Base-by-base conservation (phyloP, 1,140 invertebrate species). In the Atta cephalotes region DNA sequence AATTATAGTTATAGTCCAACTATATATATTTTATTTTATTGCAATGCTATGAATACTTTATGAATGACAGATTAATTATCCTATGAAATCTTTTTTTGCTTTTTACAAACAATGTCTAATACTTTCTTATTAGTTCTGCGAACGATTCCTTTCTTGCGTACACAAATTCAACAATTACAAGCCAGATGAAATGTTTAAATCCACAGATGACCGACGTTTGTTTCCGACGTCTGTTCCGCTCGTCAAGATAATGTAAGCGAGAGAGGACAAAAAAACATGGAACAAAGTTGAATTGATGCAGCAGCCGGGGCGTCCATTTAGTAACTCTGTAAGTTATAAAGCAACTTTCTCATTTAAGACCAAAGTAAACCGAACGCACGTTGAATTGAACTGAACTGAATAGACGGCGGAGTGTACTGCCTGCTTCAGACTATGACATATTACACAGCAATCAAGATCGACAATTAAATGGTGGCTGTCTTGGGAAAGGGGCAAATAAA, bases 271-370 rank as follows among this genome's bases (percentile, higher is more conserved):
- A 70, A 70, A 80, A 65, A 18, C 25, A 66, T 21, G 65, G 12
- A 82, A 53, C 58, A 60, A 21, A 71, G 18, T 31, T 51, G 65
- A 70, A 53, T 71, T 39, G 66, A 81, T 70, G 65, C 31, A 80
- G 49, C 63, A 80, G 49, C 28, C 65, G 49, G 31, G 18, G 16
- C n/a, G 3, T 4, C 49, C 49, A 39, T 81, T 81, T 70, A 56
- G 78, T 56, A 70, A 81, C 49, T 81, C 71, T n/a, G 35, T 18
- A 81, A 81, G 21, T 81, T 70, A 70, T 81, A 71, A 80, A 80
- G 77, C 14, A 78, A 81, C 45, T 81, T 81, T 71, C 68, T 81
- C 49, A 65, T 71, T 81, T 56, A 81, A 71, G 49, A 71, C 49
- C 49, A 35, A 39, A 39, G 28, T 56, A 71, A 53, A 56, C 74